Percentiles rank a stretch among this genome's conserved stretches.
phyloP scores from a whole-genome alignment of 64 coral and sea anemone species.

The Actinia equina region DNA sequence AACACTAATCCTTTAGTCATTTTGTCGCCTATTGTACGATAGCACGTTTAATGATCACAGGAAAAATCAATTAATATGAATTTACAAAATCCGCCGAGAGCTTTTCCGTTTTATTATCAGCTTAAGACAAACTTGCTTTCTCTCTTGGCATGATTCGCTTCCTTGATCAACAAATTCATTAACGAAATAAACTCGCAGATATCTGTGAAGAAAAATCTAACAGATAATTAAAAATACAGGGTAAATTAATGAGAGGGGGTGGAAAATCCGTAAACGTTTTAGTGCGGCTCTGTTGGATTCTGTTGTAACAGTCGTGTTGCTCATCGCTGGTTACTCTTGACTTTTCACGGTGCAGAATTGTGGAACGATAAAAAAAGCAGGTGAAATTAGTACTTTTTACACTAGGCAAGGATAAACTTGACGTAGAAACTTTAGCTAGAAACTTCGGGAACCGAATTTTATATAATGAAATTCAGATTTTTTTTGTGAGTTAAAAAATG shows the following conservation, averaged over 20 bases:
- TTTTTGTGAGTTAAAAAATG: too few relatives aligned
- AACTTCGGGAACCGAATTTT: too few relatives aligned
- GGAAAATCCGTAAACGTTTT: not conserved
- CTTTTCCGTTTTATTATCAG: not conserved
- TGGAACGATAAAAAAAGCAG: too few relatives aligned
- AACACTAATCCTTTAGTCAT: not conserved
- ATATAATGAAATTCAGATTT: too few relatives aligned
- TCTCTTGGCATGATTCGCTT: not conserved
- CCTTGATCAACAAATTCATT: conserved; percentile 25
- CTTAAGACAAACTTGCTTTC: conserved; percentile 15
- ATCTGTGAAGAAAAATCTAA: not conserved
- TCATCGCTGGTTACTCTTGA: too few relatives aligned
- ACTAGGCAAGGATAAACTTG: too few relatives aligned
- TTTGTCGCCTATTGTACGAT: not conserved
- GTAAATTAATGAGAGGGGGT: conserved; percentile 2
- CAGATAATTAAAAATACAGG: conserved; percentile 5
- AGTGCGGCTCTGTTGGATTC: not conserved
- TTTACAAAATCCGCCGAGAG: conserved; percentile 4
- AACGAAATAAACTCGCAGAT: conserved; percentile 17
- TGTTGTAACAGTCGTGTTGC: not conserved
- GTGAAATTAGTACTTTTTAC: too few relatives aligned
- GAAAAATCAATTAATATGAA: conserved; percentile 7
- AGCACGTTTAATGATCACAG: not conserved
- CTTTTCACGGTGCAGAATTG: too few relatives aligned
- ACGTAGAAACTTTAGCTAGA: too few relatives aligned